A percentile compares a stretch with the other conserved stretches of the same genome.
phyloP scores from a whole-genome alignment of 2,888 invertebrate genomes.

The Harpalus rubripes region DNA sequence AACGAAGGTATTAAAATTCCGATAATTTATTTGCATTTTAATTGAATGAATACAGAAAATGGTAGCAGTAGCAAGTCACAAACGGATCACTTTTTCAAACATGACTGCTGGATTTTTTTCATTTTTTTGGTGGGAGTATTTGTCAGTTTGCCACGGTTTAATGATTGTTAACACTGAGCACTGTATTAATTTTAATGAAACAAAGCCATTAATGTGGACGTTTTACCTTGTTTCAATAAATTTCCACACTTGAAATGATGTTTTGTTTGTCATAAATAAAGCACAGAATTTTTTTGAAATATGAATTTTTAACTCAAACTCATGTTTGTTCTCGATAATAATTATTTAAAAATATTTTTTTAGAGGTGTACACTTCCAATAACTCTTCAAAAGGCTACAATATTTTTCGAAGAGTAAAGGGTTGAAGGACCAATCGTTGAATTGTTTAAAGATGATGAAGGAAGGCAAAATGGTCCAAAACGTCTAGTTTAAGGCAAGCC shows the following conservation, averaged over 20 bases:
- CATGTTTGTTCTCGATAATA: too few relatives aligned
- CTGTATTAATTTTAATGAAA: constrained; percentile 37
- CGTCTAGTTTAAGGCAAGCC: too few relatives aligned
- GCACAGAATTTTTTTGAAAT: not conserved
- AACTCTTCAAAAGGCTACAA: too few relatives aligned
- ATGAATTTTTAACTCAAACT: not conserved
- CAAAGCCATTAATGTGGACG: constrained; percentile 20
- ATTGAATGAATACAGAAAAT: constrained; percentile 64
- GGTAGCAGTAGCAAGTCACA: constrained; percentile 57
- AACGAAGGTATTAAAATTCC: constrained; percentile 64
- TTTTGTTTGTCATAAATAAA: not conserved
- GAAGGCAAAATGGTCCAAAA: too few relatives aligned
- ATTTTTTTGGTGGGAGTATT: constrained; percentile 3
- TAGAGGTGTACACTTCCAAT: too few relatives aligned
- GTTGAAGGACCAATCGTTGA: too few relatives aligned
- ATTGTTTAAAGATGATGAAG: too few relatives aligned
- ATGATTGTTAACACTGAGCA: constrained; percentile 13
- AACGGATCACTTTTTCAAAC: constrained; percentile 42
- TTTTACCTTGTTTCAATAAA: constrained; percentile 15
- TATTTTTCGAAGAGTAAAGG: too few relatives aligned
- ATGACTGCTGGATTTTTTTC: constrained; percentile 33
- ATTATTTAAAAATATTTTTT: too few relatives aligned
- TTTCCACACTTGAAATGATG: not conserved
- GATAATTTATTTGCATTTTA: constrained; percentile 65
- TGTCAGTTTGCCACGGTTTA: constrained; percentile 40